phyloP scores from a whole-genome alignment of 2,888 invertebrate species.

The Agrenia bidenticulata region DNA sequence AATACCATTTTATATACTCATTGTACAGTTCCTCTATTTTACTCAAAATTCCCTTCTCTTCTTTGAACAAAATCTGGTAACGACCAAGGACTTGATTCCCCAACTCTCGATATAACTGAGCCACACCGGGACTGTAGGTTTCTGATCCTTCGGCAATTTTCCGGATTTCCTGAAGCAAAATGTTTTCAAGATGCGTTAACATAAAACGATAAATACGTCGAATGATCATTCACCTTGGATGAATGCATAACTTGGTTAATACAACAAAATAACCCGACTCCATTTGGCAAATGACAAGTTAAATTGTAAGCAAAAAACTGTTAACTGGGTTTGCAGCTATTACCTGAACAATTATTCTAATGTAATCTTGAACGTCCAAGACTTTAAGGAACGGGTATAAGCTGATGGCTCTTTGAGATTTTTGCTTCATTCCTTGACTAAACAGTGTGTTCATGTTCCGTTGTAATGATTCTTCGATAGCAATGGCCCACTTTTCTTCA shows the following conservation, averaged over 20 bases:
- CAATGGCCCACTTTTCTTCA: conserved; percentile 67
- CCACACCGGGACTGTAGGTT: conserved; percentile 72
- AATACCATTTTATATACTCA: conserved; percentile 68
- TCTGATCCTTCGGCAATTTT: conserved; percentile 75
- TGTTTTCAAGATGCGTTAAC: too few relatives aligned
- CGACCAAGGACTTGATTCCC: conserved; percentile 69
- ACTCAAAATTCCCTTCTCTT: conserved; percentile 66
- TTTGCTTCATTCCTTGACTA: conserved; percentile 61
- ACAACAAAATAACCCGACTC: too few relatives aligned
- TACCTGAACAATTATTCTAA: conserved; percentile 58
- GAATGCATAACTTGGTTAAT: too few relatives aligned
- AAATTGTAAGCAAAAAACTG: too few relatives aligned
- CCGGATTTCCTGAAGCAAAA: conserved; percentile 69
- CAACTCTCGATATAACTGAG: conserved; percentile 66
- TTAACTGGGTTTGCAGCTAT: too few relatives aligned
- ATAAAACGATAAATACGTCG: too few relatives aligned
- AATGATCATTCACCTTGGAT: too few relatives aligned
- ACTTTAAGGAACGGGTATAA: conserved; percentile 73
- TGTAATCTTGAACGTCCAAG: conserved; percentile 59
- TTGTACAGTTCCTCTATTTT: conserved; percentile 66
- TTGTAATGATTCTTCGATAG: conserved; percentile 66
- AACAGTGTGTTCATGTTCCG: conserved; percentile 70
- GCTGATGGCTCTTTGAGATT: conserved; percentile 61
- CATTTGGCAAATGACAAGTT: too few relatives aligned
- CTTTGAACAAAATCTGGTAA: conserved; percentile 67